phyloP scores from a whole-genome alignment of 2,797 vertebrate species.

The Notoglanidium macrostoma region DNA sequence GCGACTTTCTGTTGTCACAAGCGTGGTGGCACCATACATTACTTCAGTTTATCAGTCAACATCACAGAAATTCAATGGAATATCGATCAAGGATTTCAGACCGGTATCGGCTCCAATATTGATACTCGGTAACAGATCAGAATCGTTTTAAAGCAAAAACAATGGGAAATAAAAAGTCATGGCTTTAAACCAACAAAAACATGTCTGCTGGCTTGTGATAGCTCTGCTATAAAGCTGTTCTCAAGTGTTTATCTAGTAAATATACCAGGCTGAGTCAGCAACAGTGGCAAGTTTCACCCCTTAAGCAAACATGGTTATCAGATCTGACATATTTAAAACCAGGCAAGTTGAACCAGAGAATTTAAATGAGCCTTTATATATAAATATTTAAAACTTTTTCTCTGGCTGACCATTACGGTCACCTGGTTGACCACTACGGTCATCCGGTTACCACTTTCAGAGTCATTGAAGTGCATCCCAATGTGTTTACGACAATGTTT shows the following conservation, averaged over 20 bases:
- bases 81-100: neutral
- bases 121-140: neutral
- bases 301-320: conserved; percentile 34
- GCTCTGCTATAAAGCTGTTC: conserved; percentile 25
- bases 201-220: conserved; percentile 24
- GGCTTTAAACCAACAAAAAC: conserved; percentile 21
- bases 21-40: neutral
- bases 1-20: neutral
- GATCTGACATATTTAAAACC: neutral
- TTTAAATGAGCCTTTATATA: neutral
- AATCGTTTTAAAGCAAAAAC: neutral
- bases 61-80: neutral
- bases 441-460: neutral
- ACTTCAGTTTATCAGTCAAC: neutral
- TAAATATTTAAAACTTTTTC: neutral
- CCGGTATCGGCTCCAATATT: neutral
- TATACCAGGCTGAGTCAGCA: conserved; percentile 36
- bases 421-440: neutral
- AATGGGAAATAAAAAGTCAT: neutral
- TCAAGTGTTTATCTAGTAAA: conserved; percentile 38
- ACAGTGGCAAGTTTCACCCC: conserved; percentile 28
- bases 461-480: neutral
- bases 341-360: conserved; percentile 5
- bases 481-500: neutral
- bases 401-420: neutral